Evolutionary conservation across 1,140 invertebrate genomes (phyloP).

Genomic region (Apis dorsata): DNA sequence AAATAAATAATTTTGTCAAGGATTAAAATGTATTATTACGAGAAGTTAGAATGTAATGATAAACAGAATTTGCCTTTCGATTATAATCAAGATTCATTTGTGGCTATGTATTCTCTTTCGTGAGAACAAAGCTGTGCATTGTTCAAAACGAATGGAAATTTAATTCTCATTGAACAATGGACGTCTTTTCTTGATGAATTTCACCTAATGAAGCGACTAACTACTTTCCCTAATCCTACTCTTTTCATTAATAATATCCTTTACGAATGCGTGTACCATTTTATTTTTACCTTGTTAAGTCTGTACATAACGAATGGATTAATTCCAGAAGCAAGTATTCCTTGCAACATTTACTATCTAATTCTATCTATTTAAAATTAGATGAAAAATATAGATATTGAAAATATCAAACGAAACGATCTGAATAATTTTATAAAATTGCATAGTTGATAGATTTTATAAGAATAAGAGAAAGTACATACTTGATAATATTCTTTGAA

Average conservation of each 20-base stretch:
- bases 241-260: not conserved
- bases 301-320: not conserved
- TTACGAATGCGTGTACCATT: not conserved
- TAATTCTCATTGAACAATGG: constrained; percentile 52
- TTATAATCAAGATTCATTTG: constrained; percentile 10
- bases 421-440: not conserved
- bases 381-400: too few species aligned
- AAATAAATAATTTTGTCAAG: not conserved
- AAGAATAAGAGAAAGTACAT: too few species aligned
- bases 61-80: constrained; percentile 8
- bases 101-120: constrained; percentile 28
- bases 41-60: not conserved
- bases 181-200: constrained; percentile 43
- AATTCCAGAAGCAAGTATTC: not conserved
- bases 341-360: too few species aligned
- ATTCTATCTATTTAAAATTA: too few species aligned
- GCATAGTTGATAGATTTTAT: not conserved
- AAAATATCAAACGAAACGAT: too few species aligned
- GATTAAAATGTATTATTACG: not conserved
- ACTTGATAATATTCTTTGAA: not conserved
- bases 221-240: constrained; percentile 34
- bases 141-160: constrained; percentile 53
- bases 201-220: constrained; percentile 11
- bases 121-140: constrained; percentile 52
- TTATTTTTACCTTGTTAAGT: not conserved